Conservation (phyloP, 2,888 invertebrate species). For the Hypercompe scribonia region DNA sequence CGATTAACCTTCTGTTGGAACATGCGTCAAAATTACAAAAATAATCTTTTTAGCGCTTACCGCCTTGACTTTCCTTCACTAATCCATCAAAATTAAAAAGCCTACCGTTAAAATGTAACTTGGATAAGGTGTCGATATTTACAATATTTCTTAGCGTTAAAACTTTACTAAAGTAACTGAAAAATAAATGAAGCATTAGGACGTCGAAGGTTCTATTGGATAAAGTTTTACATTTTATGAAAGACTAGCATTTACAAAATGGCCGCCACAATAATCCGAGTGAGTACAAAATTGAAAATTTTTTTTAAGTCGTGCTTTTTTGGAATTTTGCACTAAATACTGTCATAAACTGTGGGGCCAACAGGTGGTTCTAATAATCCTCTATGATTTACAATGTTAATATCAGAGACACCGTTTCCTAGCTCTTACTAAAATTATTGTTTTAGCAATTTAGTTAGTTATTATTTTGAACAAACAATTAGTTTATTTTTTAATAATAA, state of each 20-base stretch:
- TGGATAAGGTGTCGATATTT: neutral
- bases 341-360: neutral
- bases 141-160: neutral
- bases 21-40: neutral
- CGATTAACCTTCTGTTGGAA: neutral
- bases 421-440: neutral
- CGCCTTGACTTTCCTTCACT: neutral
- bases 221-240: neutral
- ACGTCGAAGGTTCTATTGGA: neutral
- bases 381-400: conserved; percentile 11
- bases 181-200: neutral
- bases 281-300: neutral
- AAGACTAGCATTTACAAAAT: too few species aligned
- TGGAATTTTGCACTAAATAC: neutral
- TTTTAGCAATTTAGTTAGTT: neutral
- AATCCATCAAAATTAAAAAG: too few species aligned
- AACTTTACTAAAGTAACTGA: neutral
- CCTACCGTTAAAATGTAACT: neutral
- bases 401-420: conserved; percentile 5
- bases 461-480: neutral
- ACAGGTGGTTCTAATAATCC: conserved; percentile 6
- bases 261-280: neutral
- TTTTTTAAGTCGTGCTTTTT: neutral
- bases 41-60: neutral
- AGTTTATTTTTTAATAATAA: too few species aligned